Evolutionary conservation across 2,888 invertebrate genomes (phyloP).

Genomic region (Tuberolachnus salignus): DNA sequence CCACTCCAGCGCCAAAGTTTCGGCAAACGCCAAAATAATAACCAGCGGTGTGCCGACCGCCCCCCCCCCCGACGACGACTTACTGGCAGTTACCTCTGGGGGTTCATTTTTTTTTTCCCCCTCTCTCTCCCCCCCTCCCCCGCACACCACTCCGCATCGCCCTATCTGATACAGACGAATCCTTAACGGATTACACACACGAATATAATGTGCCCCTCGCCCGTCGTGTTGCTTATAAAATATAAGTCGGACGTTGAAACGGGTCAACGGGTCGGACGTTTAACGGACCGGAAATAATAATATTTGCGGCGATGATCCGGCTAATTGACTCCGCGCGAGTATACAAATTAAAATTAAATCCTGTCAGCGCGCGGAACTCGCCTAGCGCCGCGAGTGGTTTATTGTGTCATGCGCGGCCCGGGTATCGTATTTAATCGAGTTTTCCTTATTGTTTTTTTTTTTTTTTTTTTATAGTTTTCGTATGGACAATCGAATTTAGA

Average conservation of each 20-base stretch:
- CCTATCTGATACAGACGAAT: slow-evolving; percentile 10
- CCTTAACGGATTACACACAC: slow-evolving; percentile 22
- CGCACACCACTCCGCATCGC: background rate
- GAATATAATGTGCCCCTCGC: background rate
- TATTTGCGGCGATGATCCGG: background rate
- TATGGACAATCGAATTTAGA: too few species aligned
- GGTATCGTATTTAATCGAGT: too few species aligned
- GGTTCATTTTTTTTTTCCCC: slow-evolving; percentile 6
- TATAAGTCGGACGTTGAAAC: slow-evolving; percentile 37
- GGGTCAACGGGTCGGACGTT: slow-evolving; percentile 24
- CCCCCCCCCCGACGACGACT: too few species aligned
- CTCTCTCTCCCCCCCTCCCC: background rate
- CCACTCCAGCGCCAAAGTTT: slow-evolving; percentile 24
- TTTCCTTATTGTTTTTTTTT: too few species aligned
- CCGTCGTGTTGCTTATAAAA: background rate
- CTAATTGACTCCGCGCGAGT: slow-evolving; percentile 25
- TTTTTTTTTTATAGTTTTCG: too few species aligned
- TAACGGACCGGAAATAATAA: slow-evolving; percentile 16
- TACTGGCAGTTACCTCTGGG: slow-evolving; percentile 14
- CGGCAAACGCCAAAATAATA: slow-evolving; percentile 54
- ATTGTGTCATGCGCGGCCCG: too few species aligned
- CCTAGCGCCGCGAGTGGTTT: too few species aligned
- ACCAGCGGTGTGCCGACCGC: slow-evolving; percentile 18
- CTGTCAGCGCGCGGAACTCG: background rate
- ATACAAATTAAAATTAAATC: background rate